These are phyloP conservation scores for Brachylomia viminalis DNA, from an alignment of 2,888 invertebrate genomes.

Conservation along the genomic window DNA sequence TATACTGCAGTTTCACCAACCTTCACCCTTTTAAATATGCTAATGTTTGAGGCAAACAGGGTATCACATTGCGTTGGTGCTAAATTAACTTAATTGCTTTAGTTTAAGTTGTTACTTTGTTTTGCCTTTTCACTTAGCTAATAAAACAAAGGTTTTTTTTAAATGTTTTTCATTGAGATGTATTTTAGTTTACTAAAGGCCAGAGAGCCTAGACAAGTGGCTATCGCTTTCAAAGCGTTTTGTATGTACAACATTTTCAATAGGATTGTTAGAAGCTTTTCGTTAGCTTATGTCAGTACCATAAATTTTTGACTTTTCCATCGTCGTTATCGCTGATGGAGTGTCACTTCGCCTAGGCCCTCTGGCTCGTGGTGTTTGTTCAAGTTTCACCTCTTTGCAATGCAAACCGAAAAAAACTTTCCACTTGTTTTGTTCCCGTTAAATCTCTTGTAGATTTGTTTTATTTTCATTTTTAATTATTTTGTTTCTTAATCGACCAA, in stretches of 20 bases:
- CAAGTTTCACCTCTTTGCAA: not conserved
- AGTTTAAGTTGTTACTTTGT: not conserved
- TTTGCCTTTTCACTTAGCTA: slow-evolving; percentile 5
- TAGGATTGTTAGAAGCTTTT: not conserved
- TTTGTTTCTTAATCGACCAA: not conserved
- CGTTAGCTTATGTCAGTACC: not conserved
- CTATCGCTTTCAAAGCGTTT: not conserved
- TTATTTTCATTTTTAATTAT: not conserved
- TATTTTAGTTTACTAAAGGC: not conserved
- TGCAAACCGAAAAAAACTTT: not conserved
- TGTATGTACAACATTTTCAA: not conserved
- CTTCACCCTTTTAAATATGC: slow-evolving; percentile 14
- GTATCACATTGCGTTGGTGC: slow-evolving; percentile 14
- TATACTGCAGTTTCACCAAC: slow-evolving; percentile 8
- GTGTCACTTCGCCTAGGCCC: not conserved
- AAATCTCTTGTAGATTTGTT: not conserved
- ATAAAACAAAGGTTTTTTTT: not conserved
- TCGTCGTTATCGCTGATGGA: too few relatives aligned
- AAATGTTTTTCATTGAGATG: not conserved
- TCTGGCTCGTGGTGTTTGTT: not conserved
- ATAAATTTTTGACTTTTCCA: not conserved
- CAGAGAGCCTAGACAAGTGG: not conserved
- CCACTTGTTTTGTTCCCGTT: not conserved
- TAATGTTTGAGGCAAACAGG: slow-evolving; percentile 17
- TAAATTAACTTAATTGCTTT: slow-evolving; percentile 33